A percentile compares a stretch with the other conserved stretches of the same genome.
Evolutionary conservation across 2,888 invertebrate species (phyloP).

Genomic region (Caenorhabditis sinica): DNA sequence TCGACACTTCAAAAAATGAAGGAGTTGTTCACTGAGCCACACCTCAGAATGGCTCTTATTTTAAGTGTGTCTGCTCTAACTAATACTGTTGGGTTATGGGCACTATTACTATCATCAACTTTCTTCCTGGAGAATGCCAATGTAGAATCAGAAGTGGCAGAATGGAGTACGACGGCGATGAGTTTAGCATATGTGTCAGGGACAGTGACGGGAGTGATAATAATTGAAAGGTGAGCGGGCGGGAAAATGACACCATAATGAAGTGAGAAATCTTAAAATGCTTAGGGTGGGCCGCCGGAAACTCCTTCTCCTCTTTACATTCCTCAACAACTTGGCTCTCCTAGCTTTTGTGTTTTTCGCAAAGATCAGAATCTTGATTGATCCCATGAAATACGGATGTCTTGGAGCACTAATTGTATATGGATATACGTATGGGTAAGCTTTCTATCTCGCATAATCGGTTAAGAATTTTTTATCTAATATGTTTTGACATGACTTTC

Average conservation of each 20-base stretch:
- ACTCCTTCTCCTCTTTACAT: slow-evolving; percentile 73
- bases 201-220: slow-evolving; percentile 71
- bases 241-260: not conserved
- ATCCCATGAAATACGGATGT: slow-evolving; percentile 73
- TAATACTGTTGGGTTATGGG: slow-evolving; percentile 77
- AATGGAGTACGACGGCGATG: slow-evolving; percentile 78
- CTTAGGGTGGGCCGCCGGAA: slow-evolving; percentile 71
- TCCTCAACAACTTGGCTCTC: slow-evolving; percentile 67
- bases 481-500: too few species aligned
- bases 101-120: slow-evolving; percentile 76
- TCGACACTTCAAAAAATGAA: slow-evolving; percentile 54
- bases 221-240: slow-evolving; percentile 71
- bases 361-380: slow-evolving; percentile 62
- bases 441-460: not conserved
- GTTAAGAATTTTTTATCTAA: too few species aligned
- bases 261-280: not conserved
- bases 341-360: slow-evolving; percentile 72
- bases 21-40: slow-evolving; percentile 69
- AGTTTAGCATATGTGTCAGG: slow-evolving; percentile 74
- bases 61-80: slow-evolving; percentile 58
- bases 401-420: slow-evolving; percentile 70
- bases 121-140: slow-evolving; percentile 70
- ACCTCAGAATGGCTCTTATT: slow-evolving; percentile 73
- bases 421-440: slow-evolving; percentile 77
- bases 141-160: slow-evolving; percentile 65